Evolutionary conservation across 2,113 vertebrate species (phyloP), one percentile per base, ranked within the genome.

Genomic region (Gasterosteus aculeatus): DNA sequence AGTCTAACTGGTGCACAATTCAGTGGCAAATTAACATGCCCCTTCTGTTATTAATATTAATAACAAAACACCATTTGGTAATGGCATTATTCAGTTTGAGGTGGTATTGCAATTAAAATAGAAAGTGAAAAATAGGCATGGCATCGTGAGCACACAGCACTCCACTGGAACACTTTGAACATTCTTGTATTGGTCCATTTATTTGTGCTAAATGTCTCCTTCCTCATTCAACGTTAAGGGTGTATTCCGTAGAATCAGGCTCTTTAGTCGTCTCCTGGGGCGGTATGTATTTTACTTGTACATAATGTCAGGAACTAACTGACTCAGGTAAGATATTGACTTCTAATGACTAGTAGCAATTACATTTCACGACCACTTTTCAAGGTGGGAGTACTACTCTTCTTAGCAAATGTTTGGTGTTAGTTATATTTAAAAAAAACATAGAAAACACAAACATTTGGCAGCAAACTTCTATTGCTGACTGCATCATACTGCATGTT

Each of bases 51-150:
- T 83, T 72, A 57, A 69, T 59, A 83, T 87, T 87, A 81, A 88
- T 81, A 90, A 80, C 77, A 87, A 88, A 88, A 89, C 72, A 76
- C 72, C 84, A 87, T 68, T 71, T 72, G 58, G 56, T 58, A 72
- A 60, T 86, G 47, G 19, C 53, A 58, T 88, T 75, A 57, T 72
- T 81, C 61, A 81, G 75, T 87, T 81, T 75, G 66, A 70, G 77
- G 44, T 81, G 75, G 83, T 85, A 92, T 87, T 89, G 87, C 82
- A 73, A 78, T 81, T 81, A 22, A 70, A 66, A 69, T 10, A 46
- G 26, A 60, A 56, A 71, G n/a, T 3, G 42, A 12, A 61, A 70
- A 77, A 71, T 42, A 47, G 53, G 15, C 26, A 74, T 75, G 61
- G 46, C 44, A 71, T 72, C 60, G 74, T 63, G 67, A 72, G n/a